Percentiles rank a stretch among this genome's conserved stretches.
Evolutionary conservation across 2,797 vertebrate species (phyloP).

Genomic region (Coluber constrictor): DNA sequence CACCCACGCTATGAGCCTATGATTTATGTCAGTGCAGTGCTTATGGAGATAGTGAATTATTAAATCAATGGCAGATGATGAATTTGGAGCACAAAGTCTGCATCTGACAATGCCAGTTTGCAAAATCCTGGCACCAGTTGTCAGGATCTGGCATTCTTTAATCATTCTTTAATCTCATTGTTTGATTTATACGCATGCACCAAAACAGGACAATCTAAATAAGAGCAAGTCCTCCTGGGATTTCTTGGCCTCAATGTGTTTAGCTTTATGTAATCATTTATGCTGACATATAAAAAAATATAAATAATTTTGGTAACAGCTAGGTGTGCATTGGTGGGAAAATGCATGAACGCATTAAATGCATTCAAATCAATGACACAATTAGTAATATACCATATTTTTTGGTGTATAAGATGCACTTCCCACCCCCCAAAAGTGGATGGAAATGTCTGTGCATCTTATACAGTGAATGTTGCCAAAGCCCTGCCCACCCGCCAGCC

Average conservation of each 20-base stretch:
- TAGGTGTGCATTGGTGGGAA: neutral
- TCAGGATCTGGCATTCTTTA: conserved; percentile 59
- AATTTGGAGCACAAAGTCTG: conserved; percentile 54
- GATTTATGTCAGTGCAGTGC: conserved; percentile 43
- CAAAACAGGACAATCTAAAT: conserved; percentile 10
- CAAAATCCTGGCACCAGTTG: conserved; percentile 39
- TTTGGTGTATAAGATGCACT: too few species aligned
- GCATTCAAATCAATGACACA: too few species aligned
- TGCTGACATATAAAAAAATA: neutral
- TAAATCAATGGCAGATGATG: conserved; percentile 45
- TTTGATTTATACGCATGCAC: conserved; percentile 24
- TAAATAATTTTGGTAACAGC: neutral
- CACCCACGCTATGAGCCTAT: conserved; percentile 30
- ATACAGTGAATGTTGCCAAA: too few species aligned
- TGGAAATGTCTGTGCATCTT: too few species aligned
- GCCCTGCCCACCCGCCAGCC: too few species aligned
- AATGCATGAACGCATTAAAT: too few species aligned
- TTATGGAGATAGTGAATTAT: conserved; percentile 36
- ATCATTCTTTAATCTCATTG: conserved; percentile 43
- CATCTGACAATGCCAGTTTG: conserved; percentile 46
- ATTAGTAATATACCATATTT: too few species aligned
- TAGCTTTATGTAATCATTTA: neutral
- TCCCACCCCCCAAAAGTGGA: too few species aligned
- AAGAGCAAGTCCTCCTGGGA: neutral
- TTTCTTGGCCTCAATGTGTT: neutral